Percentiles rank a stretch among this genome's conserved stretches.
Conservation (phyloP, 2,797 vertebrate genomes). For the Malacoraja senta region DNA sequence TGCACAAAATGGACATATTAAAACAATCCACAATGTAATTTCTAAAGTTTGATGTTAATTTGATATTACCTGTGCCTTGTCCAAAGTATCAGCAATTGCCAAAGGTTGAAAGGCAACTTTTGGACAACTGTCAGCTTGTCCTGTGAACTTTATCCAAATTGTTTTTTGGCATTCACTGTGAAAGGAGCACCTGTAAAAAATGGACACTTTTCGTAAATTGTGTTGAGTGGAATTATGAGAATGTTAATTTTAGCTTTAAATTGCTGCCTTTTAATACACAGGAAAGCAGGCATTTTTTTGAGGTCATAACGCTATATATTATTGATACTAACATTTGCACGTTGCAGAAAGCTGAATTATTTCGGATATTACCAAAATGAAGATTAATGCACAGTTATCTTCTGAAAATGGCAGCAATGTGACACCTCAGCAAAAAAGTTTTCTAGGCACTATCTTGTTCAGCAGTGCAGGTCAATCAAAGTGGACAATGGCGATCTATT, state of each 20-base stretch:
- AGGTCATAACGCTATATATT: neutral
- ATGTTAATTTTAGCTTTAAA: neutral
- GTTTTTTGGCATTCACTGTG: neutral
- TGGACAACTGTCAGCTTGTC: neutral
- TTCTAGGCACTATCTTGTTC: neutral
- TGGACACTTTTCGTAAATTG: neutral
- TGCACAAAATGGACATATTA: neutral
- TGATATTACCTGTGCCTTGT: neutral
- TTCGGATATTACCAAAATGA: neutral
- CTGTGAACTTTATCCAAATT: neutral
- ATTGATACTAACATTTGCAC: neutral
- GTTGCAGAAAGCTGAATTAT: neutral
- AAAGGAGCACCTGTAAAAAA: conserved; percentile 17
- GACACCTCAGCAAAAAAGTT: neutral
- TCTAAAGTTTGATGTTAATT: neutral
- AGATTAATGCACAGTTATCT: neutral
- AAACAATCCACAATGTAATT: neutral
- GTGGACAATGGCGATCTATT: neutral
- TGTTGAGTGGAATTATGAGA: neutral
- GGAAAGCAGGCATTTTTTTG: neutral
- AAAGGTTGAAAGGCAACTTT: neutral
- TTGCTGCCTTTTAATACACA: neutral
- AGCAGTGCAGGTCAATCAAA: neutral
- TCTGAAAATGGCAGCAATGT: neutral
- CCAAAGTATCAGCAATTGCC: neutral